Percentiles rank a stretch among this genome's conserved stretches.
Conservation (phyloP, 2,797 vertebrate genomes). For the Scarus forsteni region DNA sequence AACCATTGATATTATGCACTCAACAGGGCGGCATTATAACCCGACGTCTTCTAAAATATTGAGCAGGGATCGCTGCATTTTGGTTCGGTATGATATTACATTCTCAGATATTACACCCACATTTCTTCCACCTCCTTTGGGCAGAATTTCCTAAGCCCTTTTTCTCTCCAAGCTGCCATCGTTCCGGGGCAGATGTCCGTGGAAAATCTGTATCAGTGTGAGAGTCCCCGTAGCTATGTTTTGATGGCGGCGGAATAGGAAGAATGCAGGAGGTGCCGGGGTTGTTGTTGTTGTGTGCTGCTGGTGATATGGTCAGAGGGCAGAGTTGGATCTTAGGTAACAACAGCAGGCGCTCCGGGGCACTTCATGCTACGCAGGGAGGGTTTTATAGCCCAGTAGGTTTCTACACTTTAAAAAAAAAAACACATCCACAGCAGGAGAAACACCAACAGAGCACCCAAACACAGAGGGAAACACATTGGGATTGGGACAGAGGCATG, state of each 20-base stretch:
- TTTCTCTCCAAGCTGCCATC: slow-evolving; percentile 39
- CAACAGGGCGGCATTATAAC: slow-evolving; percentile 58
- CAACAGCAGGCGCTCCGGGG: slow-evolving; percentile 54
- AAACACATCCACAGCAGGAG: slow-evolving; percentile 40
- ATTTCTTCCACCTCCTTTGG: slow-evolving; percentile 77
- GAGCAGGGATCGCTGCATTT: slow-evolving; percentile 61
- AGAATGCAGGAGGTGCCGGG: slow-evolving; percentile 31
- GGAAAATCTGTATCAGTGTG: slow-evolving; percentile 61
- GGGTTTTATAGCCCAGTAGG: slow-evolving; percentile 57
- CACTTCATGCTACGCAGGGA: slow-evolving; percentile 40
- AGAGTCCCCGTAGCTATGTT: slow-evolving; percentile 63
- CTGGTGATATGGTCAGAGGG: slow-evolving; percentile 56
- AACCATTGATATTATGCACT: slow-evolving; percentile 52
- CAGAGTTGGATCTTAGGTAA: slow-evolving; percentile 65
- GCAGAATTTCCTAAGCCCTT: slow-evolving; percentile 57
- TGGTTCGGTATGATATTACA: slow-evolving; percentile 65
- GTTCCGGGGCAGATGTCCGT: slow-evolving; percentile 64
- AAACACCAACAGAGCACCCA: slow-evolving; percentile 32
- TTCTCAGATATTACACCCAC: slow-evolving; percentile 76
- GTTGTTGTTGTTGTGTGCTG: slow-evolving; percentile 36
- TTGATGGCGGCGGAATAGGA: slow-evolving; percentile 57
- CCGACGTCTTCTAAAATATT: slow-evolving; percentile 74
- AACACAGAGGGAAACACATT: slow-evolving; percentile 41
- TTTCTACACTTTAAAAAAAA: slow-evolving; percentile 22
- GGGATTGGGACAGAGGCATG: slow-evolving; percentile 48